Conservation (phyloP, 1,140 invertebrate genomes). For the Drosophila sp. region DNA sequence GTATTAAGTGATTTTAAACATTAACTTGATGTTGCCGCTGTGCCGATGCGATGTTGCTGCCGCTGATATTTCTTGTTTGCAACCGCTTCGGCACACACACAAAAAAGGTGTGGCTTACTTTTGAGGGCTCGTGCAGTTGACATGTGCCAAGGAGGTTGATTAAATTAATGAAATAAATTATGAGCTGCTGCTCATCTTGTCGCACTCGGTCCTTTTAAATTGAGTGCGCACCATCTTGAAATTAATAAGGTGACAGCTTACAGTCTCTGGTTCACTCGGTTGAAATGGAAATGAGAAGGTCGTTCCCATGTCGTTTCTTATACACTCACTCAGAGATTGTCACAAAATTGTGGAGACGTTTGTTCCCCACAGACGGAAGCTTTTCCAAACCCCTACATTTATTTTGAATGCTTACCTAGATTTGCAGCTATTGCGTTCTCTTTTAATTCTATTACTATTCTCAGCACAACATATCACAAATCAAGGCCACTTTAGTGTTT, state of each 20-base stretch:
- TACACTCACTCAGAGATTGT: background rate
- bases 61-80: constrained; percentile 37
- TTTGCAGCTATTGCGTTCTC: too few relatives aligned
- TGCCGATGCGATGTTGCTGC: constrained; percentile 46
- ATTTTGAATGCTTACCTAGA: too few relatives aligned
- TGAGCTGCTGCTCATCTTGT: constrained; percentile 60
- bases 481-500: too few relatives aligned
- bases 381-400: too few relatives aligned
- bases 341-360: background rate
- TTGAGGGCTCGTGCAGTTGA: constrained; percentile 69
- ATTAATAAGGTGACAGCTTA: constrained; percentile 72
- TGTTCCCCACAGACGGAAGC: too few relatives aligned
- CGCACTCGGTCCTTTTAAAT: constrained; percentile 62
- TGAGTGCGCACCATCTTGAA: constrained; percentile 78
- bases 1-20: constrained; percentile 80
- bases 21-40: constrained; percentile 32
- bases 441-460: too few relatives aligned
- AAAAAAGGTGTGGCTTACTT: constrained; percentile 47
- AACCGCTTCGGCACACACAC: constrained; percentile 34
- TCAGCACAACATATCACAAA: too few relatives aligned
- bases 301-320: background rate
- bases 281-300: constrained; percentile 27
- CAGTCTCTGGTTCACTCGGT: background rate
- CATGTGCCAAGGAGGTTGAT: constrained; percentile 77
- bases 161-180: constrained; percentile 82